A percentile compares a stretch with the other conserved stretches of the same genome.
These are phyloP conservation scores for Vanessa cardui DNA, from an alignment of 2,888 invertebrate genomes.

Conservation along the genomic window DNA sequence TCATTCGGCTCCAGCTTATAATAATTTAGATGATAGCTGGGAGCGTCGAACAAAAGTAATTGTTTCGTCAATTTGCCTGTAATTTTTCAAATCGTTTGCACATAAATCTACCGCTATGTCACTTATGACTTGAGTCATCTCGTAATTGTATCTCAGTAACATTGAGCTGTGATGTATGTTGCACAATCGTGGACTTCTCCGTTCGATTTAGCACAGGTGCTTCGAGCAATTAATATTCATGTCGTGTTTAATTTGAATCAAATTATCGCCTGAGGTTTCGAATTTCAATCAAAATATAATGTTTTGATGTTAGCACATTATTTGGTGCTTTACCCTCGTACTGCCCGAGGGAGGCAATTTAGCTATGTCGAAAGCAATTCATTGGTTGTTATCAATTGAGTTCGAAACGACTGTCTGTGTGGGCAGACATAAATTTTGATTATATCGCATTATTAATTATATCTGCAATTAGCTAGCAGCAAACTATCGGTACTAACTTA, in stretches of 20 bases:
- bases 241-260: conserved; percentile 39
- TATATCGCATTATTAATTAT: conserved; percentile 33
- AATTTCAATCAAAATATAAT: conserved; percentile 45
- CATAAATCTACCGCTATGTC: conserved; percentile 25
- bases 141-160: conserved; percentile 31
- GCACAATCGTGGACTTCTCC: conserved; percentile 26
- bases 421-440: conserved; percentile 32
- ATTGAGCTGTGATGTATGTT: conserved; percentile 23
- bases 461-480: conserved; percentile 20
- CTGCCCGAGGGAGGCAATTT: conserved; percentile 43
- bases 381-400: conserved; percentile 26
- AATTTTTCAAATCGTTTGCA: conserved; percentile 43
- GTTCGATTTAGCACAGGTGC: conserved; percentile 30
- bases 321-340: conserved; percentile 45
- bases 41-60: conserved; percentile 45
- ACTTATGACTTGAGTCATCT: conserved; percentile 32
- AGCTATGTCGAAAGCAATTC: conserved; percentile 47
- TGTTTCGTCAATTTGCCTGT: conserved; percentile 44
- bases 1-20: conserved; percentile 33
- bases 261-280: conserved; percentile 46
- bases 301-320: conserved; percentile 44
- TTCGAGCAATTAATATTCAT: conserved; percentile 39
- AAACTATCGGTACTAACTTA: conserved; percentile 10
- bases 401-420: conserved; percentile 23
- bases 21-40: conserved; percentile 40